Percentiles rank a stretch among this genome's conserved stretches.
phyloP scores from a whole-genome alignment of 2,888 invertebrate species.

The Yponomeuta sedellus region DNA sequence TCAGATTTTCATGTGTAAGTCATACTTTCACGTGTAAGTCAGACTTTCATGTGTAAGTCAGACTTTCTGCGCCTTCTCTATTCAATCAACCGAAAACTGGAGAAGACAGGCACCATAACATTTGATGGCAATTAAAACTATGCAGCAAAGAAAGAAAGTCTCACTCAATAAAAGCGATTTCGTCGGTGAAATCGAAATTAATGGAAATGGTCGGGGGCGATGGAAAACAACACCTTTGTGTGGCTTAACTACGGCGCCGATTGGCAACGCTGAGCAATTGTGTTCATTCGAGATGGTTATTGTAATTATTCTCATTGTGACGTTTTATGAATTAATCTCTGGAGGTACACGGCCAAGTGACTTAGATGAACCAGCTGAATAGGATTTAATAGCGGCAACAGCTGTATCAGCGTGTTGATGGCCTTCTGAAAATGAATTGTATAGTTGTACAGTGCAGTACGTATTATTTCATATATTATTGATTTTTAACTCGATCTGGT shows the following conservation, averaged over 20 bases:
- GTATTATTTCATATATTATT: too few relatives aligned
- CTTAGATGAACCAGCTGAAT: background rate
- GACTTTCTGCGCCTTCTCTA: too few relatives aligned
- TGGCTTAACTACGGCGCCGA: background rate
- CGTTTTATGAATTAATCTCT: conserved; percentile 2
- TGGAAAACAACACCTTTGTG: conserved; percentile 1
- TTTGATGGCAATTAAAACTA: background rate
- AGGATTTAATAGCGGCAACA: too few relatives aligned
- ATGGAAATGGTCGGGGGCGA: background rate
- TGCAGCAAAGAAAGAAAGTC: background rate
- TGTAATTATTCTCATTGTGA: background rate
- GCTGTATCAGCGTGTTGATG: too few relatives aligned
- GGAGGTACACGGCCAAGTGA: background rate
- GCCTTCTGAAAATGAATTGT: too few relatives aligned
- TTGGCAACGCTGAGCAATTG: conserved; percentile 1
- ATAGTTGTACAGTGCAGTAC: too few relatives aligned
- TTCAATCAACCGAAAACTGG: background rate
- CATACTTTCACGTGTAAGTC: too few relatives aligned
- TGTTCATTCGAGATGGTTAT: background rate
- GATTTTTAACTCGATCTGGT: too few relatives aligned
- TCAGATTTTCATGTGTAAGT: too few relatives aligned
- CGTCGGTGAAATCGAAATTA: conserved; percentile 9
- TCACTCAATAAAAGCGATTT: conserved; percentile 2
- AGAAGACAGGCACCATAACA: background rate
- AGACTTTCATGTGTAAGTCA: too few relatives aligned